Base-by-base conservation (phyloP, 2,113 vertebrate species). In the Cynocephalus volans region DNA sequence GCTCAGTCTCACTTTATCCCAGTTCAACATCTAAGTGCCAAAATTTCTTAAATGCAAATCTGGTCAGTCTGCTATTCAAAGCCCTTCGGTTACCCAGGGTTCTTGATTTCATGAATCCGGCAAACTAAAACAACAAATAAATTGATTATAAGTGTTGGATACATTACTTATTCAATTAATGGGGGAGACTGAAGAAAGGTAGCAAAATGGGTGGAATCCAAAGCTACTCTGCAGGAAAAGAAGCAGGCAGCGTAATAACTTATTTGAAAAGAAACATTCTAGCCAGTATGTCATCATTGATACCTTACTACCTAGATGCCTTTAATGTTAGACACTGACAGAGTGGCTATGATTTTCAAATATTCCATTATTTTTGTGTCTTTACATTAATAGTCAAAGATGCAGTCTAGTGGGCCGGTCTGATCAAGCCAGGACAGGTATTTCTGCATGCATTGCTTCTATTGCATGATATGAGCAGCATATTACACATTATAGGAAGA, bases 331-430 rank as follows among this genome's bases (percentile, higher is more conserved):
- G 75, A 88, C 48, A 56, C 3, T 72, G 33, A 45, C 4, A 54
- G 1, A 13, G 8, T 62, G 33, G 19, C 26, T 77, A 1, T 73
- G n/a, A 54, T 52, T 67, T 33, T 12, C 13, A 69, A 69, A 72
- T 3, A 50, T 0, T 0, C 15, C 24, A 31, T 24, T 67, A n/a
- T n/a, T 8, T 80, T 72, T 73, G 26, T 26, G 7, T 15, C 2
- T 24, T 76, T 52, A 26, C 36, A 31, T 31, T 72, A 52, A 58
- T 17, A 33, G 1, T 36, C 50, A 72, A 62, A 58, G 24, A 1
- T 1, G 4, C 17, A n/a, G 1, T 18, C 3, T 33, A 18, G 11
- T 69, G 15, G 13, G 15, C 50, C 54, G 58, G 5, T 54, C 73
- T 79, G 17, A 8, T 84, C 48, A 88, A 52, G 4, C 2, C 56